Evolutionary conservation across 2,888 invertebrate genomes (phyloP), one percentile per base, ranked within the genome.

Genomic region (Philopedon plagiatum): DNA sequence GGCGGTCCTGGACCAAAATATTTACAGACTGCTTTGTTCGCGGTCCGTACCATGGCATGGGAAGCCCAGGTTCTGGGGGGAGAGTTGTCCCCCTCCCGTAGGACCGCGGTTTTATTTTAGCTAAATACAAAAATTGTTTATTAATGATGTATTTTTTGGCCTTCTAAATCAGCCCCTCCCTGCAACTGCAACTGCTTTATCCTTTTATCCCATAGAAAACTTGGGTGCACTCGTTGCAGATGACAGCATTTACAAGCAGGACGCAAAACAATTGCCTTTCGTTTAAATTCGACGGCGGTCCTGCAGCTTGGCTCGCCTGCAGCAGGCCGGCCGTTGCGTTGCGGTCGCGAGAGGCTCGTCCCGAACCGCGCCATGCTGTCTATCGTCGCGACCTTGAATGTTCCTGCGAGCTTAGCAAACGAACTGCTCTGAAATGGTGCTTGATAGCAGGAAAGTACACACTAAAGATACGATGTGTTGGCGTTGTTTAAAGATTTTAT

Each of bases 321-420:
- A 19, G 49, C 37, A 41, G 37, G 44, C 44, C 57, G n/a, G n/a
- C n/a, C n/a, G n/a, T n/a, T n/a, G n/a, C n/a, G 57, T n/a, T 32
- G 21, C 46, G 18, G 23, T 13, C 39, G 66, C 56, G 34, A 69
- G 65, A 71, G 71, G 54, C 68, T 68, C 72, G 57, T 56, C 68
- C 19, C 49, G 46, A 56, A 46, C 61, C 56, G 72, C 72, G 72
- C 72, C 72, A 72, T 67, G 72, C 72, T 72, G 72, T 72, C 72
- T 72, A 67, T 68, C 67, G 62, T 72, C 44, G 54, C 67, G 72
- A 72, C 72, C 72, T 72, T 72, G 67, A 72, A 44, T 68, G 37
- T 62, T 71, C 44, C 66, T 66, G 57, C 66, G 7, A 41, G 29
- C 23, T 37, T 34, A 37, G 41, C 34, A 11, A 23, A 60, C 60